phyloP scores from a whole-genome alignment of 2,113 vertebrate species.

The Misgurnus anguillicaudatus region DNA sequence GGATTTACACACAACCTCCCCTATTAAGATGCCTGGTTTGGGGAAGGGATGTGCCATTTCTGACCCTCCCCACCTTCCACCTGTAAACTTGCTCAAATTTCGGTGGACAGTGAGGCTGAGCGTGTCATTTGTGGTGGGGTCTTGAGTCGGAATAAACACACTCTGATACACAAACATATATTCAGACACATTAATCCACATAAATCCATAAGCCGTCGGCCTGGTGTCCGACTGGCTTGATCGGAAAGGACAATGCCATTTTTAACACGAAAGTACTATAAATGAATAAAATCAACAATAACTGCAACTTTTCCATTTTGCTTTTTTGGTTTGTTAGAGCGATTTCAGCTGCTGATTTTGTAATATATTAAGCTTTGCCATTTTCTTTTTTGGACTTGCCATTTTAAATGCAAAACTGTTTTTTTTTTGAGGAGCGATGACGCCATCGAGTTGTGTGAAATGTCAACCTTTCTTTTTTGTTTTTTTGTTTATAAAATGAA shows the following conservation, averaged over 20 bases:
- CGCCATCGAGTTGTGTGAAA: slow-evolving; percentile 62
- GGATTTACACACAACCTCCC: slow-evolving; percentile 22
- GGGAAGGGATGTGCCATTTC: slow-evolving; percentile 45
- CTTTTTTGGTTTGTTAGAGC: slow-evolving; percentile 63
- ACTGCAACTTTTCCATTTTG: slow-evolving; percentile 53
- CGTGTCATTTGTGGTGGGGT: slow-evolving; percentile 35
- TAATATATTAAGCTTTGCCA: slow-evolving; percentile 58
- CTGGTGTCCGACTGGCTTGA: slow-evolving; percentile 71
- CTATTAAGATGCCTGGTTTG: slow-evolving; percentile 51
- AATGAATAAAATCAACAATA: slow-evolving; percentile 60
- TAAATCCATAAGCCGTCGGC: slow-evolving; percentile 44
- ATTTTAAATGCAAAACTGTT: slow-evolving; percentile 55
- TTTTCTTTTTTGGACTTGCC: slow-evolving; percentile 63
- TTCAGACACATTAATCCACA: slow-evolving; percentile 53
- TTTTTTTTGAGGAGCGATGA: slow-evolving; percentile 55
- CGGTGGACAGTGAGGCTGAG: slow-evolving; percentile 26
- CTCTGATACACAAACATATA: slow-evolving; percentile 69
- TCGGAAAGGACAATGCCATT: slow-evolving; percentile 76
- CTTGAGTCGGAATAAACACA: slow-evolving; percentile 59
- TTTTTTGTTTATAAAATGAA: slow-evolving; percentile 60
- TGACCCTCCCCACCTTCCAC: slow-evolving; percentile 7
- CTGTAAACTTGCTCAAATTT: slow-evolving; percentile 52
- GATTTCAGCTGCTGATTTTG: slow-evolving; percentile 56
- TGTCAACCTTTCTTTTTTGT: slow-evolving; percentile 48
- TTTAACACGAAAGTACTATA: slow-evolving; percentile 65